Evolutionary conservation across 2,113 vertebrate species (phyloP).

Genomic region (Podarcis raffonei): DNA sequence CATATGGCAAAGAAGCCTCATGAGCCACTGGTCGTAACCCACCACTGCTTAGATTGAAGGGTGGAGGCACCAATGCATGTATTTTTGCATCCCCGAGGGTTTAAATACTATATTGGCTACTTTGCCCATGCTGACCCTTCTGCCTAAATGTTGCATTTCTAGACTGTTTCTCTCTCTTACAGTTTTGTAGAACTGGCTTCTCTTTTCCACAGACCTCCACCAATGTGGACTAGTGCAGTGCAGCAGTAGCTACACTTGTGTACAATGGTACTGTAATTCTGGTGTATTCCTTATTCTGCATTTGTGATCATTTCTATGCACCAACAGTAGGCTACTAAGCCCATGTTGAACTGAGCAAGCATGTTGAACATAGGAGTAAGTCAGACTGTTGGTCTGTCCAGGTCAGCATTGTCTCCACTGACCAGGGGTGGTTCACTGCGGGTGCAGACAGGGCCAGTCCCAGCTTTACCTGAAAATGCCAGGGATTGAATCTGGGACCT

Average conservation of each 20-base stretch:
- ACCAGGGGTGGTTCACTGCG: background rate
- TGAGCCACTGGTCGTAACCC: background rate
- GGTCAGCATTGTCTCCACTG: background rate
- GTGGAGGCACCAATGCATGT: fast-evolving
- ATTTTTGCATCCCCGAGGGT: background rate
- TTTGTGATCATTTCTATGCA: background rate
- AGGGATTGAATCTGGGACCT: background rate
- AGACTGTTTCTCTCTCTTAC: background rate
- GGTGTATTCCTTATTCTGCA: background rate
- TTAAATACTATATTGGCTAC: background rate
- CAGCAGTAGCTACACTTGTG: background rate
- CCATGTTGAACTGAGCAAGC: background rate
- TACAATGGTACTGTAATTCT: background rate
- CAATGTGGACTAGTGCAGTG: background rate
- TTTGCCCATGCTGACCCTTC: slow-evolving; percentile 36
- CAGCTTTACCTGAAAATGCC: background rate
- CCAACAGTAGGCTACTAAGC: background rate
- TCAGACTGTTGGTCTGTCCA: background rate
- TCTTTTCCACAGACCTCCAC: too few relatives aligned
- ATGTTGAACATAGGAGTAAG: background rate
- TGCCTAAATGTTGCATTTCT: background rate
- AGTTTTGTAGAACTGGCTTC: background rate
- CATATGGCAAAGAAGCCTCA: background rate
- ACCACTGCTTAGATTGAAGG: fast-evolving
- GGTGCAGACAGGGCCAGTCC: background rate